Percentiles rank a stretch among this genome's conserved stretches.
phyloP scores from a whole-genome alignment of 1,140 invertebrate species.

The Cydia splendana region DNA sequence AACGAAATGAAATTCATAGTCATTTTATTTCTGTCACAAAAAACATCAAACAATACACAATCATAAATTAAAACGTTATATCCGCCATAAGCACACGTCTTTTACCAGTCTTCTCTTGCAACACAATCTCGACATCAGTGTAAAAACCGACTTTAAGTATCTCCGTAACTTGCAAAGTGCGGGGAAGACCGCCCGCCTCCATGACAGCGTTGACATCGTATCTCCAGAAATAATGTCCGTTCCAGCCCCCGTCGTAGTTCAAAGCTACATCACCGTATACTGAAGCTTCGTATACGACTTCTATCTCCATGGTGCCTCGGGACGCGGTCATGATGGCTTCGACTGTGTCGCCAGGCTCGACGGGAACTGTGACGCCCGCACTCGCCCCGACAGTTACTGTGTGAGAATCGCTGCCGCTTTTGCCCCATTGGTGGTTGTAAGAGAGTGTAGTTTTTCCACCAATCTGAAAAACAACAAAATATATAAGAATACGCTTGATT shows the following conservation, averaged over 20 bases:
- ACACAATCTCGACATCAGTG: slow-evolving; percentile 21
- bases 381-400: slow-evolving; percentile 32
- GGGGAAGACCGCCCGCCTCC: not conserved
- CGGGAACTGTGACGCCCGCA: not conserved
- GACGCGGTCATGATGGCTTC: slow-evolving; percentile 31
- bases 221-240: slow-evolving; percentile 37
- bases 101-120: not conserved
- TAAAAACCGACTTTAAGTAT: slow-evolving; percentile 34
- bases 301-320: slow-evolving; percentile 33
- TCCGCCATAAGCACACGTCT: not conserved
- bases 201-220: slow-evolving; percentile 33
- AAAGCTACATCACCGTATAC: slow-evolving; percentile 28
- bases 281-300: slow-evolving; percentile 36
- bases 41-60: not conserved
- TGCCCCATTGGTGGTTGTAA: slow-evolving; percentile 30
- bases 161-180: slow-evolving; percentile 14
- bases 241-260: slow-evolving; percentile 33
- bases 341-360: slow-evolving; percentile 33
- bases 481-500: no score
- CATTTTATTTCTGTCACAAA: not conserved
- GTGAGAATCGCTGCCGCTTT: not conserved
- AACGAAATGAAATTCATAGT: not conserved
- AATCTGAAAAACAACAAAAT: not conserved
- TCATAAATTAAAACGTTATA: not conserved
- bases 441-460: slow-evolving; percentile 34